Percentiles rank a stretch among this genome's conserved stretches.
Evolutionary conservation across 2,888 invertebrate species (phyloP).

Genomic region (Tachystola acroxantha): DNA sequence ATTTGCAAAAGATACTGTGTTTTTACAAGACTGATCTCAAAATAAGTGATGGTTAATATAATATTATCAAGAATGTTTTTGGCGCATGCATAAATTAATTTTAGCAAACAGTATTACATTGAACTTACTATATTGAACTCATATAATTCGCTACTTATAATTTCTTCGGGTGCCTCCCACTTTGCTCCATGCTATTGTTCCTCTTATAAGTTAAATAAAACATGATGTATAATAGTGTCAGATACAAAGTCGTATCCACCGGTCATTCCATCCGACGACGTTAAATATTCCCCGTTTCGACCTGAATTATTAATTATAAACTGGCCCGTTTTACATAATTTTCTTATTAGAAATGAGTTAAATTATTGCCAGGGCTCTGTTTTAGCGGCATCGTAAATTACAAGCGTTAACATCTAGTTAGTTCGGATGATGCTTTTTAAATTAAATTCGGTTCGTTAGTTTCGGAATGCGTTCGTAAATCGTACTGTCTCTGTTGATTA

Average conservation of each 20-base stretch:
- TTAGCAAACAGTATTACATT: no score
- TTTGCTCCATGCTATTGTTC: no score
- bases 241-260: slow-evolving; percentile 28
- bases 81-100: no score
- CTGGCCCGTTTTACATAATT: slow-evolving; percentile 67
- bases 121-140: no score
- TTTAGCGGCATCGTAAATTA: slow-evolving; percentile 71
- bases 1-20: no score
- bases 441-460: slow-evolving; percentile 61
- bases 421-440: slow-evolving; percentile 52
- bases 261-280: slow-evolving; percentile 27
- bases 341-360: slow-evolving; percentile 68
- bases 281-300: slow-evolving; percentile 47
- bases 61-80: no score
- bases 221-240: slow-evolving; percentile 2
- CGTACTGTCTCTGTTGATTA: slow-evolving; percentile 34
- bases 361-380: slow-evolving; percentile 58
- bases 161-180: no score
- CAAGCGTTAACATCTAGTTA: slow-evolving; percentile 46
- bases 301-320: slow-evolving; percentile 71
- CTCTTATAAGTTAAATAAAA: slow-evolving; percentile 9
- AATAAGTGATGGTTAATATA: no score
- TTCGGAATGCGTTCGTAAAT: slow-evolving; percentile 36
- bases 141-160: no score
- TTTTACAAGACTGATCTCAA: no score